Percentiles rank a stretch among this genome's conserved stretches.
Evolutionary conservation across 2,113 vertebrate species (phyloP).

Genomic region (Alethe diademata): DNA sequence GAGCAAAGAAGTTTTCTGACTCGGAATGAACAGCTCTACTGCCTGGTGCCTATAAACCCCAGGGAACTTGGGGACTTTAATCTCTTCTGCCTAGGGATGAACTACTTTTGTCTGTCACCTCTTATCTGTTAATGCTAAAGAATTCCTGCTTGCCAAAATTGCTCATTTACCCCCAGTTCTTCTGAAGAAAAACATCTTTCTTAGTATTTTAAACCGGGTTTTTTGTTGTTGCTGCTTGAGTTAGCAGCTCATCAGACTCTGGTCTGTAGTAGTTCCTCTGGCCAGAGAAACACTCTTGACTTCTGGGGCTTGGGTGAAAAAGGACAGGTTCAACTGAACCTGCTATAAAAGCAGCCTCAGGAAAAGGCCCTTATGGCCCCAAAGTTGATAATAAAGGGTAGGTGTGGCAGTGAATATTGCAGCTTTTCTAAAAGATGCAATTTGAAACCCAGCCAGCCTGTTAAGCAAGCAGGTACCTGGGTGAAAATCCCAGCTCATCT

Average conservation of each 20-base stretch:
- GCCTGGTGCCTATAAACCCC: not conserved
- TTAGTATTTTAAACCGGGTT: fast-evolving
- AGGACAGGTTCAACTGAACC: fast-evolving
- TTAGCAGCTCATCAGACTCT: not conserved
- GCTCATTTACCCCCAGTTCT: not conserved
- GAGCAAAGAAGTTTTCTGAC: not conserved
- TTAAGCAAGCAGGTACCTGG: no score
- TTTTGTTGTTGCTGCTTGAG: not conserved
- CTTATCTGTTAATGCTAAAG: not conserved
- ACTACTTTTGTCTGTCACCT: not conserved
- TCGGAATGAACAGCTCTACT: not conserved
- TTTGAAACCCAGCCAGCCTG: no score
- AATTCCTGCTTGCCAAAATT: not conserved
- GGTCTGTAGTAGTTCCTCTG: not conserved
- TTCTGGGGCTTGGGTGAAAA: not conserved
- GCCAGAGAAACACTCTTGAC: not conserved
- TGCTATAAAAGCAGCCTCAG: not conserved
- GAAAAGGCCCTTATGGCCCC: not conserved
- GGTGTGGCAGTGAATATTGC: no score
- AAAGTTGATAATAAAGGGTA: not conserved
- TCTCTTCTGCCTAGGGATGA: not conserved
- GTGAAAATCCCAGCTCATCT: no score
- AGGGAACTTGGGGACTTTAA: not conserved
- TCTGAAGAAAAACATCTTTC: not conserved
- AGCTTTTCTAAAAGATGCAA: no score